Conservation (phyloP, 2,797 vertebrate species). For the Mus spretus region DNA sequence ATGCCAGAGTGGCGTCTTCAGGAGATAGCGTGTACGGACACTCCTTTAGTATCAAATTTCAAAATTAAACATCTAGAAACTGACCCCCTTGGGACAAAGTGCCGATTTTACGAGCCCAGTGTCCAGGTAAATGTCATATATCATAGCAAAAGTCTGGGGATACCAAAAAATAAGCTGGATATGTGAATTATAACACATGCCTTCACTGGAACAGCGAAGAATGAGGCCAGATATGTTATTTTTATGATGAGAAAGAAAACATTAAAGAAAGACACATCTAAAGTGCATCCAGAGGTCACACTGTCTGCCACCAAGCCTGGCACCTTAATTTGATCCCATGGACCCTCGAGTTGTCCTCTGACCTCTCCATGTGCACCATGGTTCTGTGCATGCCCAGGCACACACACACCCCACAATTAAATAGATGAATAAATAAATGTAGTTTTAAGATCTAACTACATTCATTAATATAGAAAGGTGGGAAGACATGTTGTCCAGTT, state of each 20-base stretch:
- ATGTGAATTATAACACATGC: background rate
- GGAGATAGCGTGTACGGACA: background rate
- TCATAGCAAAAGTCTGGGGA: background rate
- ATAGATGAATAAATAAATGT: too few species aligned
- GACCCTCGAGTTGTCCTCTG: background rate
- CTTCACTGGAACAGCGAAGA: background rate
- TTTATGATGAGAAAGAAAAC: conserved; percentile 44
- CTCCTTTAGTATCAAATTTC: background rate
- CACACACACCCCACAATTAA: background rate
- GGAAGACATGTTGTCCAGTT: background rate
- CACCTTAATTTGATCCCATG: background rate
- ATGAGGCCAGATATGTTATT: background rate
- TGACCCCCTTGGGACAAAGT: background rate
- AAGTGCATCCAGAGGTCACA: background rate
- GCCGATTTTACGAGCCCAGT: background rate
- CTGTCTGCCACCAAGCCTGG: background rate
- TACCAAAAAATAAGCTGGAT: background rate
- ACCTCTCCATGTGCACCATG: background rate
- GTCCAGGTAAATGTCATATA: background rate
- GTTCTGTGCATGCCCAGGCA: too few species aligned
- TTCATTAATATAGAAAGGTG: background rate
- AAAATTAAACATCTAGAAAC: background rate
- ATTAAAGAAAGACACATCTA: conserved; percentile 17
- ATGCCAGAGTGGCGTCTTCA: background rate
- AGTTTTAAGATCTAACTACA: background rate